Evolutionary conservation across 2,888 invertebrate genomes (phyloP), one percentile per base, ranked within the genome.

Genomic region (Rhyacophila evoluta): DNA sequence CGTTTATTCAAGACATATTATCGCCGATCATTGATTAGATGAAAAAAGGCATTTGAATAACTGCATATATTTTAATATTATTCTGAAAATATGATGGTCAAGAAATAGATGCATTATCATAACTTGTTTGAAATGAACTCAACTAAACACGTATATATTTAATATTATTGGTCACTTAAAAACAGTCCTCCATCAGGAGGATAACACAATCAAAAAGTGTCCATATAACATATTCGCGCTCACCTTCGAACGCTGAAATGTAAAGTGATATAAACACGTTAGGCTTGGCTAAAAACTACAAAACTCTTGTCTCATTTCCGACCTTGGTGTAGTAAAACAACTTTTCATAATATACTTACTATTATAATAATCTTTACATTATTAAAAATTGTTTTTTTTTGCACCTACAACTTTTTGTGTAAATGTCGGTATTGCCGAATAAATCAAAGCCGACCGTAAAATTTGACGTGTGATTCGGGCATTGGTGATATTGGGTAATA

Each of bases 241-340:
- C 55, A 55, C 55, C 55, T 55, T 55, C 55, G 19, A 55, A 12
- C 19, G 19, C 15, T 39, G 19, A 55, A 55, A 55, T 55, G 55
- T 55, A 19, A 55, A 55, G n/a, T 39, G 39, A 55, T 6, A 33
- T 4, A 33, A 55, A 55, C 55, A 55, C 12, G 55, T 55, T 55
- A 15, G 19, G 55, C 55, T 55, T n/a, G 25, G 19, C 25, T 55
- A 55, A 55, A 55, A 55, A 55, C 25, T 55, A 55, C 55, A 55
- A 55, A 39, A 55, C 10, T 55, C 55, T 55, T 55, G 55, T 55
- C 55, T 55, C 19, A 55, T 55, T 55, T 55, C 55, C 55, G 55
- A 55, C 55, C 55, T 55, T 55, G 55, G 55, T 55, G 55, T 55
- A 25, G 1, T 55, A 25, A 55, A 55, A 55, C 55, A 55, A 55